Evolutionary conservation across 2,797 vertebrate genomes (phyloP).

Genomic region (Artibeus lituratus): DNA sequence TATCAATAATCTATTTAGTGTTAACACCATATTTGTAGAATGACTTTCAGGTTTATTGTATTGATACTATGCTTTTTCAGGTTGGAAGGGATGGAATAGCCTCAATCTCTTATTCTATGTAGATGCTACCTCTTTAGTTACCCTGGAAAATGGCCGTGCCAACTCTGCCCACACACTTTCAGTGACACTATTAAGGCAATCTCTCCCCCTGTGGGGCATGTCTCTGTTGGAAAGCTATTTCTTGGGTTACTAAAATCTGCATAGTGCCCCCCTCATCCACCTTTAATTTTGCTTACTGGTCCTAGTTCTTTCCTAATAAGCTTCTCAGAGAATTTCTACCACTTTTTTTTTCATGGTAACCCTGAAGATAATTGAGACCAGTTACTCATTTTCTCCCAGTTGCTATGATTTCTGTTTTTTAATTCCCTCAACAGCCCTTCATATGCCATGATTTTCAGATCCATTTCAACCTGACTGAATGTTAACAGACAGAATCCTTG

Average conservation of each 20-base stretch:
- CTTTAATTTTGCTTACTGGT: background rate
- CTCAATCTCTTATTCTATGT: background rate
- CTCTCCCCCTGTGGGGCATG: background rate
- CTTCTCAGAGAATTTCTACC: background rate
- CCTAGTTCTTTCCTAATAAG: background rate
- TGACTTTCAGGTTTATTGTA: constrained; percentile 25
- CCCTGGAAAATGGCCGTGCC: background rate
- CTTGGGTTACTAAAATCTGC: constrained; percentile 10
- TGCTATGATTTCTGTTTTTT: constrained; percentile 25
- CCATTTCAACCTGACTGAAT: constrained; percentile 61
- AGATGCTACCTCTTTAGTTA: background rate
- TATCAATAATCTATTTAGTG: constrained; percentile 31
- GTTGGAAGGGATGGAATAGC: constrained; percentile 8
- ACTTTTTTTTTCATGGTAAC: background rate
- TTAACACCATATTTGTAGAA: constrained; percentile 16
- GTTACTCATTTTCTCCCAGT: background rate
- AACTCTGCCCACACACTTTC: background rate
- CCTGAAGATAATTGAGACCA: background rate
- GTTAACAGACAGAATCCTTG: constrained; percentile 62
- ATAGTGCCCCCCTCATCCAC: background rate
- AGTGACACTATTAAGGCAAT: background rate
- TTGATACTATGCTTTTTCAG: constrained; percentile 16
- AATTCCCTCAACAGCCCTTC: background rate
- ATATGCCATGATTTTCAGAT: constrained; percentile 45
- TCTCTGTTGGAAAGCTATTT: constrained; percentile 15